phyloP scores from a whole-genome alignment of 2,113 vertebrate genomes.

The Zonotrichia leucophrys region DNA sequence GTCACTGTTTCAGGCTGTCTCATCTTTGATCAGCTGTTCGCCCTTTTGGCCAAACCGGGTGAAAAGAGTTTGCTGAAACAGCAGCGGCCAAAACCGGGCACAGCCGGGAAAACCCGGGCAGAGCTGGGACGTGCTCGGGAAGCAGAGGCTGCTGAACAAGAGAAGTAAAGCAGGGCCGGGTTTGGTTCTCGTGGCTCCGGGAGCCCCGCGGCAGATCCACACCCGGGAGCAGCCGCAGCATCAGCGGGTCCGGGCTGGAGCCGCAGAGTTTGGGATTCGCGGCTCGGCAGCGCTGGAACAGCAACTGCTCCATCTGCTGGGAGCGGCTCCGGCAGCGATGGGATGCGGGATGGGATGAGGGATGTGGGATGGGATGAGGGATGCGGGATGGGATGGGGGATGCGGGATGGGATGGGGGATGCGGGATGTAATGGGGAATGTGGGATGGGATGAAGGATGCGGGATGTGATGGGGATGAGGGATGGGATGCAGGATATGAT shows the following conservation, averaged over 20 bases:
- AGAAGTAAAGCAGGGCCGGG: background rate
- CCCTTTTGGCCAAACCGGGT: background rate
- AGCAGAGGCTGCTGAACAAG: accelerated
- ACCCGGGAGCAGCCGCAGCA: accelerated
- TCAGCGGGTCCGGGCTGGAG: background rate
- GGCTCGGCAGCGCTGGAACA: slow-evolving; percentile 21
- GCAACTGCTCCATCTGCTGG: slow-evolving; percentile 79
- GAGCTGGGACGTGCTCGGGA: accelerated
- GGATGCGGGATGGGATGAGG: background rate
- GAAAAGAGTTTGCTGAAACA: background rate
- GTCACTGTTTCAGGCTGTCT: background rate
- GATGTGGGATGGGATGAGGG: background rate
- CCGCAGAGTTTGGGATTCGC: background rate
- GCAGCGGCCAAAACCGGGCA: background rate
- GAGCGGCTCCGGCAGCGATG: background rate
- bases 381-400: accelerated
- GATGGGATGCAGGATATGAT: background rate
- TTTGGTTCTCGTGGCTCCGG: accelerated
- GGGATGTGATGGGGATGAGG: accelerated
- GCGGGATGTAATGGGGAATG: background rate
- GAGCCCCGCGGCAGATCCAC: background rate
- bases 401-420: background rate
- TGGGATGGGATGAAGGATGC: accelerated
- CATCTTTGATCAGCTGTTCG: background rate
- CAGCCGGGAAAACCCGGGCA: background rate